Conservation (phyloP, 2,888 invertebrate species). For the Ormia ochracea region DNA sequence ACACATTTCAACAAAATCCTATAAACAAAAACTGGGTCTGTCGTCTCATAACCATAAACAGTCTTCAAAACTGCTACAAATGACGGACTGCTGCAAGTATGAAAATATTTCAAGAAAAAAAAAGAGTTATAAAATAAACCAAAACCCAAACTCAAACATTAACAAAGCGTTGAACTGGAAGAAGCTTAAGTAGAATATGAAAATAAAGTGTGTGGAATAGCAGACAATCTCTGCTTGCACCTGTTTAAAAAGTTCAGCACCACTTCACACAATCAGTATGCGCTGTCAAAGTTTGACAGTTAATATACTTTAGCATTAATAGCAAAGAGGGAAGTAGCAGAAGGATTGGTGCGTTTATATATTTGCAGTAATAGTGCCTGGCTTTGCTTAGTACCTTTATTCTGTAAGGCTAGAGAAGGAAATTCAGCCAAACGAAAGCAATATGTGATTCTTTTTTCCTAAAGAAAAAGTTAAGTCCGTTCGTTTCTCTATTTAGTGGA, state of each 20-base stretch:
- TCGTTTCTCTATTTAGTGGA: neutral
- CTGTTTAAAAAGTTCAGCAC: conserved; percentile 65
- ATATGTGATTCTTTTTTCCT: conserved; percentile 44
- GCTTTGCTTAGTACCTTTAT: conserved; percentile 16
- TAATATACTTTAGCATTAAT: conserved; percentile 68
- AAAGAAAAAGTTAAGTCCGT: neutral
- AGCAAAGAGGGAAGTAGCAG: conserved; percentile 44
- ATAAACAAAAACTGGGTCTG: conserved; percentile 22
- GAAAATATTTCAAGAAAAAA: conserved; percentile 27
- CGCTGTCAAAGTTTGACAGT: conserved; percentile 68
- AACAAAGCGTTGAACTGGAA: conserved; percentile 7
- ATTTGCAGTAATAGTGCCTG: conserved; percentile 61
- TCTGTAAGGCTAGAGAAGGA: conserved; percentile 30
- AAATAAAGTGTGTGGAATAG: conserved; percentile 38
- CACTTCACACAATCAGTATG: conserved; percentile 67
- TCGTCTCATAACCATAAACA: conserved; percentile 49
- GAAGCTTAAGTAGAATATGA: conserved; percentile 22
- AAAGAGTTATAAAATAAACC: neutral
- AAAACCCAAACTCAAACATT: conserved; percentile 17
- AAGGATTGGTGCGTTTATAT: neutral
- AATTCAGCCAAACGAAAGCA: conserved; percentile 23
- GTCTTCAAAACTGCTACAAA: conserved; percentile 58
- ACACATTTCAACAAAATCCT: conserved; percentile 51
- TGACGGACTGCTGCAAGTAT: conserved; percentile 54
- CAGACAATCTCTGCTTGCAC: conserved; percentile 64